Evolutionary conservation across 2,888 invertebrate genomes (phyloP).

Genomic region (Malthinus flaveolus): DNA sequence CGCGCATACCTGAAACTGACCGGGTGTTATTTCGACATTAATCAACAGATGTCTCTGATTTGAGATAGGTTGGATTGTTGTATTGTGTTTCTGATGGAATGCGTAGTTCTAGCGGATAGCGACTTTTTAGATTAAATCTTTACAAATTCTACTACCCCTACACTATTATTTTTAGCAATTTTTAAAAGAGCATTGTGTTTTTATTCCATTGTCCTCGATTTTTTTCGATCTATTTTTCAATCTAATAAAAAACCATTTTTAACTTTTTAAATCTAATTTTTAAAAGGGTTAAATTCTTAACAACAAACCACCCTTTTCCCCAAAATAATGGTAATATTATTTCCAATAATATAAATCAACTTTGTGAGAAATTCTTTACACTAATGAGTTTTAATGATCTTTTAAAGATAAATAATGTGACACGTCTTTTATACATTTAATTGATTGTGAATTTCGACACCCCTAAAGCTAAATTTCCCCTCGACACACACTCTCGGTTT

Average conservation of each 20-base stretch:
- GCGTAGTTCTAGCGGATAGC: slow-evolving; percentile 34
- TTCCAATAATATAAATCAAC: too few relatives aligned
- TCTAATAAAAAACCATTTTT: not conserved
- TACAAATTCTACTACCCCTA: slow-evolving; percentile 12
- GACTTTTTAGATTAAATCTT: slow-evolving; percentile 27
- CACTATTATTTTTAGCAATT: slow-evolving; percentile 15
- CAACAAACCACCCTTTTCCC: too few relatives aligned
- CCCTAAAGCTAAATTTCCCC: slow-evolving; percentile 20
- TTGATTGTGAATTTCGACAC: slow-evolving; percentile 25
- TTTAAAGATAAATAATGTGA: slow-evolving; percentile 8
- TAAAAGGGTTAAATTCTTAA: too few relatives aligned
- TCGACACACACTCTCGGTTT: slow-evolving; percentile 15
- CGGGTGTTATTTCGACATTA: slow-evolving; percentile 41
- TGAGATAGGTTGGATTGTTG: slow-evolving; percentile 40
- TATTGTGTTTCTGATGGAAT: slow-evolving; percentile 39
- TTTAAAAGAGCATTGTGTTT: not conserved
- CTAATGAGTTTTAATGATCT: not conserved
- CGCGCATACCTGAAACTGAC: slow-evolving; percentile 41
- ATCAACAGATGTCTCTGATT: slow-evolving; percentile 46
- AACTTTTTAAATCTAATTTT: not conserved
- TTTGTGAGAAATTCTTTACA: too few relatives aligned
- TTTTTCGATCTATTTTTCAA: not conserved
- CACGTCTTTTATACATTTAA: slow-evolving; percentile 12
- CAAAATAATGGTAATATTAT: too few relatives aligned
- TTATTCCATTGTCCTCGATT: not conserved